These are phyloP conservation scores for Glaucomys volans DNA, from an alignment of 2,113 vertebrate species.

Conservation along the genomic window DNA sequence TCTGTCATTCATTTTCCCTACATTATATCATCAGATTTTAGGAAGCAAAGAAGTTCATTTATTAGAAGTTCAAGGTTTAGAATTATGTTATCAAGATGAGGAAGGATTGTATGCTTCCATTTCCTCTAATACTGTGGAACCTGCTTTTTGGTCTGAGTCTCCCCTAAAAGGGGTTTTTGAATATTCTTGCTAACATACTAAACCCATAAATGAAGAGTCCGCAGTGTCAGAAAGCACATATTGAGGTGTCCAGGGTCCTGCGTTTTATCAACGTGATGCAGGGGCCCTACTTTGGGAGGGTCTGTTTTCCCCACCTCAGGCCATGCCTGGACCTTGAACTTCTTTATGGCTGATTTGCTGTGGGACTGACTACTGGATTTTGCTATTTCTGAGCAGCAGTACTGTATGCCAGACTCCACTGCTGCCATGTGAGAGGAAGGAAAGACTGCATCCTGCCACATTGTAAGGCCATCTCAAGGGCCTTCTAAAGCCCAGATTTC, in stretches of 20 bases:
- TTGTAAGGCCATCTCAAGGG: not conserved
- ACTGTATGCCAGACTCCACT: fast-evolving
- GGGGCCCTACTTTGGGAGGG: not conserved
- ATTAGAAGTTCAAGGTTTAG: not conserved
- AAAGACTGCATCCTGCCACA: fast-evolving
- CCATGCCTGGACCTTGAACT: not conserved
- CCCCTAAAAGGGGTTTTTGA: not conserved
- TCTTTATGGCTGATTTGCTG: not conserved
- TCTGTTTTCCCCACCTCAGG: not conserved
- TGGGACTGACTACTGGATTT: not conserved
- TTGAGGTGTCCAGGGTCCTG: not conserved
- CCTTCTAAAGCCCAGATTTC: not conserved
- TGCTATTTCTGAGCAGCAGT: not conserved
- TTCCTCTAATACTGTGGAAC: not conserved
- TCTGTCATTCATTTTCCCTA: not conserved
- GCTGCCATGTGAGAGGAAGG: fast-evolving
- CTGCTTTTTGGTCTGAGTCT: not conserved
- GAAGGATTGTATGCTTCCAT: fast-evolving
- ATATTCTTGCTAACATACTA: not conserved
- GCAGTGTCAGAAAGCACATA: not conserved
- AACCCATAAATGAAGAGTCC: fast-evolving
- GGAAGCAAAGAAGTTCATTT: not conserved
- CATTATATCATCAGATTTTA: not conserved
- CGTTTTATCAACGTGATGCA: not conserved
- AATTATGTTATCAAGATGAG: not conserved